Conservation (phyloP, 2,797 vertebrate genomes). For the Typhlichthys eigenmanni region DNA sequence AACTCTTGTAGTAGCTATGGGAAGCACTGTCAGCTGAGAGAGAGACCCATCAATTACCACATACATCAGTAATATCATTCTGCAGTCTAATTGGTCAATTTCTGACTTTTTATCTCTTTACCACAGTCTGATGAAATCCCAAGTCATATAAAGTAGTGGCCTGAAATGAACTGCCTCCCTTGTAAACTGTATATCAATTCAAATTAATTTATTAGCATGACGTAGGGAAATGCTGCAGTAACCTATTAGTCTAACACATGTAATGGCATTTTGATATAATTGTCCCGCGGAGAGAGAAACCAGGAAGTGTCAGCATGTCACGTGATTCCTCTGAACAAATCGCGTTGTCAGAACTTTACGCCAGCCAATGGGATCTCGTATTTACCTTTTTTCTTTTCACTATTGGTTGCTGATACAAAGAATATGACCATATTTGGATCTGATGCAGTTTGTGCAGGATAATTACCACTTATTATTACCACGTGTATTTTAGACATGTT, state of each 20-base stretch:
- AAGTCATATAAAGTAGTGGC: slow-evolving; percentile 38
- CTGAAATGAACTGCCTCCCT: slow-evolving; percentile 40
- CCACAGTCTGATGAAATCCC: slow-evolving; percentile 39
- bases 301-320: too few species aligned
- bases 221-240: slow-evolving; percentile 20
- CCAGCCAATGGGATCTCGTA: too few species aligned
- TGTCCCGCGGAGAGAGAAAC: too few species aligned
- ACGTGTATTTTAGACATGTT: too few species aligned
- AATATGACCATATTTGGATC: too few species aligned
- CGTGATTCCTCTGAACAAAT: too few species aligned
- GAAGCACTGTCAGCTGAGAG: slow-evolving; percentile 77
- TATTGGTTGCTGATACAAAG: too few species aligned
- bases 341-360: too few species aligned
- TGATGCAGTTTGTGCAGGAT: too few species aligned
- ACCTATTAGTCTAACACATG: background rate
- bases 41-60: slow-evolving; percentile 7
- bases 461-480: too few species aligned
- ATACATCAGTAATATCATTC: slow-evolving; percentile 16
- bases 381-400: too few species aligned
- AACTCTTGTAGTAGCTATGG: slow-evolving; percentile 85
- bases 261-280: too few species aligned
- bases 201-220: background rate
- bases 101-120: slow-evolving; percentile 47
- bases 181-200: slow-evolving; percentile 28
- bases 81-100: slow-evolving; percentile 17